Percentiles rank a stretch among this genome's conserved stretches.
Evolutionary conservation across 2,797 vertebrate genomes (phyloP).

Genomic region (Sarcophilus harrisii): DNA sequence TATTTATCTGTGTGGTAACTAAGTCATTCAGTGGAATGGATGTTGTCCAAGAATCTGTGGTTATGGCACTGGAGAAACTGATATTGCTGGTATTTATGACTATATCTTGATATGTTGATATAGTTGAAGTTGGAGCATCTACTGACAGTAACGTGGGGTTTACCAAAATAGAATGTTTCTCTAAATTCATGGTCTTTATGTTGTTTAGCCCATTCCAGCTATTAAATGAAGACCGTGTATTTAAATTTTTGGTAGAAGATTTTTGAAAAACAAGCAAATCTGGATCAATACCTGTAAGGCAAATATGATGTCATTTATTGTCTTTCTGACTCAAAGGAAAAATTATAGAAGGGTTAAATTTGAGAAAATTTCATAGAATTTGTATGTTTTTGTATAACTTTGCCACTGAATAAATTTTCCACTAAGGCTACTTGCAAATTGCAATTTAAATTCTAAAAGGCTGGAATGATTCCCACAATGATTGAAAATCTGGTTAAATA

Average conservation of each 20-base stretch:
- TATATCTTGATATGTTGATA: background rate
- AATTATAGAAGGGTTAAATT: background rate
- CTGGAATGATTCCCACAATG: slow-evolving; percentile 10
- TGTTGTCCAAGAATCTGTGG: slow-evolving; percentile 41
- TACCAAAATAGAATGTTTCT: slow-evolving; percentile 86
- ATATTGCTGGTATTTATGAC: slow-evolving; percentile 14
- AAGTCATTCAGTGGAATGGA: slow-evolving; percentile 21
- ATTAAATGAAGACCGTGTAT: slow-evolving; percentile 61
- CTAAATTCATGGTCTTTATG: slow-evolving; percentile 83
- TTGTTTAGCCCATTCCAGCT: slow-evolving; percentile 68
- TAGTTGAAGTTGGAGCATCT: slow-evolving; percentile 63
- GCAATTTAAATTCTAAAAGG: background rate
- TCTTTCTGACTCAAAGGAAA: slow-evolving; percentile 17
- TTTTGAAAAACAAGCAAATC: slow-evolving; percentile 96
- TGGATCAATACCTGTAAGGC: slow-evolving; percentile 91
- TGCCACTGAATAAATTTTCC: background rate
- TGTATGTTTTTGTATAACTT: too few relatives aligned
- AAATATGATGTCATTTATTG: slow-evolving; percentile 39
- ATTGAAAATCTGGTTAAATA: background rate
- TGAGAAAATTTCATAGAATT: slow-evolving; percentile 15
- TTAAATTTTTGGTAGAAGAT: slow-evolving; percentile 63
- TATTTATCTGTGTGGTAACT: slow-evolving; percentile 53
- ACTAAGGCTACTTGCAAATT: slow-evolving; percentile 14
- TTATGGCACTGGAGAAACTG: slow-evolving; percentile 30
- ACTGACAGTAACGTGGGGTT: slow-evolving; percentile 65